Evolutionary conservation across 2,888 invertebrate genomes (phyloP).

Genomic region (Nomada ferruginata): DNA sequence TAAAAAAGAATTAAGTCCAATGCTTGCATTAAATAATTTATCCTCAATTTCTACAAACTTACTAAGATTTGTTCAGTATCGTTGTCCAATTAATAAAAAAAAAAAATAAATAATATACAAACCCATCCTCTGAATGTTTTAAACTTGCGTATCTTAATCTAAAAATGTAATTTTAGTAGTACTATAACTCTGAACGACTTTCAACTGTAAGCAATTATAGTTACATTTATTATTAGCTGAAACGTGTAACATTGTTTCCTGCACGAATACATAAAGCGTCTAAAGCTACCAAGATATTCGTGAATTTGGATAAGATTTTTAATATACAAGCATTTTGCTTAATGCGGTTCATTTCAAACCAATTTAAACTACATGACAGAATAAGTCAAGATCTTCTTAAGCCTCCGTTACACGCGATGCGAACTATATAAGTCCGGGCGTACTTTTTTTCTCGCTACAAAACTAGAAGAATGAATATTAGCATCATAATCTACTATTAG

Average conservation of each 20-base stretch:
- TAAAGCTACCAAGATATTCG: slow-evolving; percentile 44
- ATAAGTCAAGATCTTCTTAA: slow-evolving; percentile 15
- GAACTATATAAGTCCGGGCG: no score
- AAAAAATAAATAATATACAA: slow-evolving; percentile 23
- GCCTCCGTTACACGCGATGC: no score
- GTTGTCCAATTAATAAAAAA: slow-evolving; percentile 34
- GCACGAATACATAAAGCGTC: slow-evolving; percentile 41
- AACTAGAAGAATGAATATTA: no score
- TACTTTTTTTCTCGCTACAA: no score
- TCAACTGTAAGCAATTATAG: slow-evolving; percentile 35
- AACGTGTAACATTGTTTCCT: slow-evolving; percentile 40
- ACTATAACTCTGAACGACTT: slow-evolving; percentile 30
- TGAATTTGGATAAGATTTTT: slow-evolving; percentile 32
- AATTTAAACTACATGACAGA: slow-evolving; percentile 2
- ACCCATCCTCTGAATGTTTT: neutral
- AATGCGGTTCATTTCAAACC: slow-evolving; percentile 9
- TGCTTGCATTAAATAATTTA: slow-evolving; percentile 35
- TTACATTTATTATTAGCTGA: slow-evolving; percentile 37
- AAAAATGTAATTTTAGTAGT: slow-evolving; percentile 38
- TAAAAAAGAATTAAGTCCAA: slow-evolving; percentile 36
- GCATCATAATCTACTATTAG: no score
- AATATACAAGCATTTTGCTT: slow-evolving; percentile 36
- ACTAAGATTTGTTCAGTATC: slow-evolving; percentile 30
- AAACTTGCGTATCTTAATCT: slow-evolving; percentile 46
- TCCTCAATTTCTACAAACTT: slow-evolving; percentile 37